A percentile compares a stretch with the other conserved stretches of the same genome.
Evolutionary conservation across 2,113 vertebrate genomes (phyloP).

Genomic region (Clinocottus analis): DNA sequence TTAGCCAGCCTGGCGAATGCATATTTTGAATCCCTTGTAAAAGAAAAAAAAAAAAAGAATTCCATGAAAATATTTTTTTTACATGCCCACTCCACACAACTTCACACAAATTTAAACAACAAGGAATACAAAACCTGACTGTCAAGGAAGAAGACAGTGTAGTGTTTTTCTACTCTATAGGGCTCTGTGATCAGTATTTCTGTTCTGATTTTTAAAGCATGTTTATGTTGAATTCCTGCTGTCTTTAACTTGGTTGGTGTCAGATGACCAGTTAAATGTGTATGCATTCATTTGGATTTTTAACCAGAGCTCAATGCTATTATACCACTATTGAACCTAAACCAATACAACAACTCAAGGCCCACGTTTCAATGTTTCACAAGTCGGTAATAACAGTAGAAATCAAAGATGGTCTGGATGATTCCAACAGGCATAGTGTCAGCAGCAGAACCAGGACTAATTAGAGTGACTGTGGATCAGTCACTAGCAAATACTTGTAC

Average conservation of each 20-base stretch:
- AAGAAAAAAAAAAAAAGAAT: constrained; percentile 2
- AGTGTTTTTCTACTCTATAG: constrained; percentile 9
- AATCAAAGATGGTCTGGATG: constrained; percentile 25
- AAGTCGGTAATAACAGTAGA: constrained; percentile 32
- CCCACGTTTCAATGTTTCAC: constrained; percentile 37
- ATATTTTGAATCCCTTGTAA: constrained; percentile 61
- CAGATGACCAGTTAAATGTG: constrained; percentile 23
- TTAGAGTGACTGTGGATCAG: constrained; percentile 18
- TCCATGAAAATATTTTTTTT: constrained; percentile 1
- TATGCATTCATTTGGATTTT: constrained; percentile 34
- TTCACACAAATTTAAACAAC: constrained; percentile 18
- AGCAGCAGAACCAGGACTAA: constrained; percentile 15
- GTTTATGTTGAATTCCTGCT: constrained; percentile 28
- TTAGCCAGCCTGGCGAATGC: constrained; percentile 62
- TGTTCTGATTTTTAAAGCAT: not conserved
- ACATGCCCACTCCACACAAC: constrained; percentile 26
- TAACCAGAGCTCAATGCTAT: constrained; percentile 25
- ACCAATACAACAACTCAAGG: constrained; percentile 58
- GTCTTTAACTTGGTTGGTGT: constrained; percentile 27
- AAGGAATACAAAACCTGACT: constrained; percentile 16
- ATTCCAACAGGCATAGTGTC: constrained; percentile 29
- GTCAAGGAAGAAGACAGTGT: constrained; percentile 12
- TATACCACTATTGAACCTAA: constrained; percentile 40
- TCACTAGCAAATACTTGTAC: constrained; percentile 2
- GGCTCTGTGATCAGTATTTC: constrained; percentile 8